A percentile compares a stretch with the other conserved stretches of the same genome.
Evolutionary conservation across 2,797 vertebrate species (phyloP).

Genomic region (Heterohyrax brucei): DNA sequence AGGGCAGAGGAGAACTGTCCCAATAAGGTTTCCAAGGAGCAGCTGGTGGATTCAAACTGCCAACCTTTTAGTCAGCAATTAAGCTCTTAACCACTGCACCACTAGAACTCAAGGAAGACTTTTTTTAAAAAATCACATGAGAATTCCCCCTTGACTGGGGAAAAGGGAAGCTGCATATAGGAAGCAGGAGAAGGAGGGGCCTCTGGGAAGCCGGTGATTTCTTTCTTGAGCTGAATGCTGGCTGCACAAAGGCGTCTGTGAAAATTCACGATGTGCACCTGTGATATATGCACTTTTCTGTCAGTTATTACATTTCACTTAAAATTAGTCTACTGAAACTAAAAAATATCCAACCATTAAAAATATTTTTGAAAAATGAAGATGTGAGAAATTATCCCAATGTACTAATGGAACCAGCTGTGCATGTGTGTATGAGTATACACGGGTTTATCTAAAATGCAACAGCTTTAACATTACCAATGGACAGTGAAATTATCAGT

Average conservation of each 20-base stretch:
- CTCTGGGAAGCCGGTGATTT: background rate
- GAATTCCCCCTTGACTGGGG: background rate
- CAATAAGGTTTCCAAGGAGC: no score
- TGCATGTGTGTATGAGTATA: background rate
- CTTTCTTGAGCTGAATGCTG: background rate
- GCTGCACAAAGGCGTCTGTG: background rate
- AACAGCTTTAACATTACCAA: conserved; percentile 13
- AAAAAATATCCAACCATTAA: background rate
- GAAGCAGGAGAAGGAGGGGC: background rate
- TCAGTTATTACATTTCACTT: conserved; percentile 52
- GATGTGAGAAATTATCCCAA: background rate
- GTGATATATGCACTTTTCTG: background rate
- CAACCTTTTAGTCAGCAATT: no score
- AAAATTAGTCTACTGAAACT: conserved; percentile 25
- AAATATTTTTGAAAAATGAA: conserved; percentile 53
- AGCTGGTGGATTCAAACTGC: no score
- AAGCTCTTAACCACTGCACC: no score
- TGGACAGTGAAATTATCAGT: background rate
- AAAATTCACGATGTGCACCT: conserved; percentile 44
- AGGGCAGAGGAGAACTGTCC: no score
- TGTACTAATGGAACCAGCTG: background rate
- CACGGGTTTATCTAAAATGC: conserved; percentile 30
- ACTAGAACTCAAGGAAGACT: no score
- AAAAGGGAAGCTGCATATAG: background rate
- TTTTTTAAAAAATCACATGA: conserved; percentile 7